Percentiles rank a stretch among this genome's conserved stretches.
Evolutionary conservation across 2,797 vertebrate species (phyloP).

Genomic region (Clarias pachynema): DNA sequence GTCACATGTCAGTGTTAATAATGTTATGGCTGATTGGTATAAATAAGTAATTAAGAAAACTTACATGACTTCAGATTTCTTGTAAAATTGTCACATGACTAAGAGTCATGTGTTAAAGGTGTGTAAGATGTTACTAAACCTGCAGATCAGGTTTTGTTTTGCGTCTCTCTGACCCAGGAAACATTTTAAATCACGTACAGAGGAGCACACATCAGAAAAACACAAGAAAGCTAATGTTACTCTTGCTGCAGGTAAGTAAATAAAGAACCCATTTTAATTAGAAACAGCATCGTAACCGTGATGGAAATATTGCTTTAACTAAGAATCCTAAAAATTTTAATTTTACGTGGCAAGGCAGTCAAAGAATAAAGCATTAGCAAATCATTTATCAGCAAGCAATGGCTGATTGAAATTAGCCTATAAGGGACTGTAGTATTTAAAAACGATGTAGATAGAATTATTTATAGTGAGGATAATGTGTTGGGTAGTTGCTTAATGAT

Average conservation of each 20-base stretch:
- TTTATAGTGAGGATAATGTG: neutral
- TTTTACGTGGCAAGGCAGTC: neutral
- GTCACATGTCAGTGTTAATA: too few relatives aligned
- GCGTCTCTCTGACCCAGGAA: neutral
- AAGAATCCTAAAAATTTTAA: neutral
- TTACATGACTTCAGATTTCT: neutral
- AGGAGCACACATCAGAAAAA: constrained; percentile 29
- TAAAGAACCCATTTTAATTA: constrained; percentile 4
- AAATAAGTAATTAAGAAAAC: neutral
- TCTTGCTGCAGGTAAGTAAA: constrained; percentile 69
- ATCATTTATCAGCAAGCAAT: neutral
- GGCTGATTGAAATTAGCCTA: neutral
- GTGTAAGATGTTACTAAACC: constrained; percentile 39
- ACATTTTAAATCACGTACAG: constrained; percentile 38
- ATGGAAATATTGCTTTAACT: neutral
- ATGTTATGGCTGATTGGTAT: too few relatives aligned
- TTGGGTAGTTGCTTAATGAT: neutral
- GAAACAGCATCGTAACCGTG: neutral
- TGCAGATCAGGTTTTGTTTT: constrained; percentile 45
- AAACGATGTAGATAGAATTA: neutral
- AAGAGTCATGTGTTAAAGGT: neutral
- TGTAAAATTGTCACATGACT: neutral
- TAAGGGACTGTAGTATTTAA: neutral
- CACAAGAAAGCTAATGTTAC: constrained; percentile 63
- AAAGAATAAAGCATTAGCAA: neutral